A percentile compares a stretch with the other conserved stretches of the same genome.
phyloP scores from a whole-genome alignment of 2,888 invertebrate species.

The Odontocerum albicorne region DNA sequence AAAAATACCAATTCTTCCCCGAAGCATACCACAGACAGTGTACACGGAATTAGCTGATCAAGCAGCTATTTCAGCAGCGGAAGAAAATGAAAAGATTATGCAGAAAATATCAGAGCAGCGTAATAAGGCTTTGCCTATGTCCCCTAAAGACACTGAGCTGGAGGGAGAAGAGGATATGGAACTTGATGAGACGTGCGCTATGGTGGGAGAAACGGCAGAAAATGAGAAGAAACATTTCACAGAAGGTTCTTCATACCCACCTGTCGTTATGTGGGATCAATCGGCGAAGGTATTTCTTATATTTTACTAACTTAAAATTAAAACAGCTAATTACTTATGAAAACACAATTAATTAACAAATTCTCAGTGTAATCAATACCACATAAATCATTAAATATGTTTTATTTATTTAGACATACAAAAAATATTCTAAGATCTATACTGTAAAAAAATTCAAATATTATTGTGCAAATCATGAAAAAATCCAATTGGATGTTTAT shows the following conservation, averaged over 20 bases:
- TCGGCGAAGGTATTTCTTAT: constrained; percentile 40
- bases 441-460: too few species aligned
- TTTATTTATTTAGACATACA: too few species aligned
- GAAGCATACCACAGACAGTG: constrained; percentile 83
- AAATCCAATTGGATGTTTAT: too few species aligned
- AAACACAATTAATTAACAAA: too few species aligned
- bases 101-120: constrained; percentile 47
- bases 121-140: constrained; percentile 39
- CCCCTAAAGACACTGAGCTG: constrained; percentile 47
- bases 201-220: too few species aligned
- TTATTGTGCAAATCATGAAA: too few species aligned
- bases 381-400: too few species aligned
- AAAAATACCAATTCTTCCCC: constrained; percentile 77
- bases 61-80: constrained; percentile 65
- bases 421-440: too few species aligned
- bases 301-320: too few species aligned
- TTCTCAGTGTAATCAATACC: too few species aligned
- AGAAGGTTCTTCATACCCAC: constrained; percentile 46
- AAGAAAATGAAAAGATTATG: constrained; percentile 57
- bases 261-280: constrained; percentile 54
- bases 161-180: constrained; percentile 47
- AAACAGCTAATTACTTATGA: too few species aligned
- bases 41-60: constrained; percentile 83
- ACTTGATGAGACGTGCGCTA: constrained; percentile 39
- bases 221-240: constrained; percentile 41